These are phyloP conservation scores for Epinephelus cyanopodus DNA, from an alignment of 2,113 vertebrate genomes.

Conservation along the genomic window DNA sequence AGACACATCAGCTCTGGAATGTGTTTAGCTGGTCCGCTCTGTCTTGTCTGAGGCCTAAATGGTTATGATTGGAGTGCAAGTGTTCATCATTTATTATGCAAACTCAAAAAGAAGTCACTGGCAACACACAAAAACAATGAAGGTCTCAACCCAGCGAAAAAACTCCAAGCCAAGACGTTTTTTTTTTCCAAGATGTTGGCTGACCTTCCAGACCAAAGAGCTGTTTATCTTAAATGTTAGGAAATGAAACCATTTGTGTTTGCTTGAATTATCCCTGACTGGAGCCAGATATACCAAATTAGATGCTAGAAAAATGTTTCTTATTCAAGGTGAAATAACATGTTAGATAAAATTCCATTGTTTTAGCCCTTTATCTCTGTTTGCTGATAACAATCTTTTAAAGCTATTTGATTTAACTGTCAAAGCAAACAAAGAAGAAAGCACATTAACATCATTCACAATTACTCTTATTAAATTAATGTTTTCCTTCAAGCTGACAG, in stretches of 20 bases:
- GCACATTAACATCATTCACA: slow-evolving; percentile 22
- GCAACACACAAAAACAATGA: slow-evolving; percentile 37
- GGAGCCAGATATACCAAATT: slow-evolving; percentile 73
- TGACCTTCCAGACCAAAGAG: slow-evolving; percentile 60
- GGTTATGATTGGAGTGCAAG: slow-evolving; percentile 55
- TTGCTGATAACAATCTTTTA: slow-evolving; percentile 37
- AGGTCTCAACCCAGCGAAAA: slow-evolving; percentile 19
- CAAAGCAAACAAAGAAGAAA: slow-evolving; percentile 40
- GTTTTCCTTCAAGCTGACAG: slow-evolving; percentile 25
- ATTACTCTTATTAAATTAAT: neutral
- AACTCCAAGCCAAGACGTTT: neutral
- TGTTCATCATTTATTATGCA: slow-evolving; percentile 53
- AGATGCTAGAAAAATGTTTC: slow-evolving; percentile 67
- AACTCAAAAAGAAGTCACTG: slow-evolving; percentile 58
- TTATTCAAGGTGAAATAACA: slow-evolving; percentile 61
- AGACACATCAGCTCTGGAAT: slow-evolving; percentile 20
- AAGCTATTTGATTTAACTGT: slow-evolving; percentile 33
- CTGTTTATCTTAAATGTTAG: slow-evolving; percentile 72
- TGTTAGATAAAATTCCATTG: slow-evolving; percentile 56
- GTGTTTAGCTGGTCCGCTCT: slow-evolving; percentile 29
- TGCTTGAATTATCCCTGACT: slow-evolving; percentile 76
- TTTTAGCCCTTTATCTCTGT: slow-evolving; percentile 40
- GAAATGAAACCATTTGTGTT: slow-evolving; percentile 75
- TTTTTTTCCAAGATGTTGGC: slow-evolving; percentile 55
- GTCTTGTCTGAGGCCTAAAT: slow-evolving; percentile 50